Evolutionary conservation across 1,140 invertebrate species (phyloP).

Genomic region (Nylanderia fulva): DNA sequence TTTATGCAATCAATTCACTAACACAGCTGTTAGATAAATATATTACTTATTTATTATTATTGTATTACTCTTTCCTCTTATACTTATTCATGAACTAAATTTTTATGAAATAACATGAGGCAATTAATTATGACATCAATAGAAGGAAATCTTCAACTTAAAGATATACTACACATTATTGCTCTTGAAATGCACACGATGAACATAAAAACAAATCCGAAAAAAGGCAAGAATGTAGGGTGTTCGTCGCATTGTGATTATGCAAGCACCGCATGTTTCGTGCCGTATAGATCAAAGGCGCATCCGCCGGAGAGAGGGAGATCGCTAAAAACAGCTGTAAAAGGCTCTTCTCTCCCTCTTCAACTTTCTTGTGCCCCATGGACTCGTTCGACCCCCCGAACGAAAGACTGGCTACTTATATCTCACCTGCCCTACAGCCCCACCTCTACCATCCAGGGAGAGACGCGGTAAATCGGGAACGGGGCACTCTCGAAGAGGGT

Average conservation of each 20-base stretch:
- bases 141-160: not conserved
- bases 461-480: slow-evolving; percentile 69
- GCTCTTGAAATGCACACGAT: not conserved
- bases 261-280: slow-evolving; percentile 23
- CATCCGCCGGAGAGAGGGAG: not conserved
- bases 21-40: not conserved
- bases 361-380: slow-evolving; percentile 14
- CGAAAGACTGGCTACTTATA: slow-evolving; percentile 27
- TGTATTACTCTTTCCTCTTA: not conserved
- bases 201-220: not conserved
- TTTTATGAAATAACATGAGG: not conserved
- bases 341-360: not conserved
- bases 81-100: not conserved
- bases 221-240: slow-evolving; percentile 27
- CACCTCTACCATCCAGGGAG: slow-evolving; percentile 56
- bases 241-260: slow-evolving; percentile 1
- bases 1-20: not conserved
- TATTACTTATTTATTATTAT: not conserved
- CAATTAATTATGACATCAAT: not conserved
- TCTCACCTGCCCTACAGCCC: slow-evolving; percentile 61
- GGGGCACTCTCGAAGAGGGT: slow-evolving; percentile 77
- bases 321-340: slow-evolving; percentile 36
- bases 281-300: slow-evolving; percentile 2
- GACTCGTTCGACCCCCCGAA: not conserved
- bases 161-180: not conserved